Base-by-base conservation (phyloP, 2,888 invertebrate genomes). In the Urechis unicinctus region DNA sequence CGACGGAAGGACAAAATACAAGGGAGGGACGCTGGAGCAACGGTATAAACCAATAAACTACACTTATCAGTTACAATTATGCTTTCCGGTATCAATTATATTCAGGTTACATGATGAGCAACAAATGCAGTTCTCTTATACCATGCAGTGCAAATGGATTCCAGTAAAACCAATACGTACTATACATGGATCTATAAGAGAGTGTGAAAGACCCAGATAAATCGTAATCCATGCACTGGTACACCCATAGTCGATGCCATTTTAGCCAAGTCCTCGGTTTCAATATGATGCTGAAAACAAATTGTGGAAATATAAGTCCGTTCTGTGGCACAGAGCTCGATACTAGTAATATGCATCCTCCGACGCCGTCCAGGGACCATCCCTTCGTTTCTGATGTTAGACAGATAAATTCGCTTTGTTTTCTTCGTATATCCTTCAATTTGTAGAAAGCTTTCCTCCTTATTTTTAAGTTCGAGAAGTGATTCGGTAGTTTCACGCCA, bases 251-350 rank as follows among this genome's bases (percentile, higher is more conserved):
- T 53, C 43, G 59, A 60, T 1, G 74, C 74, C 67, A 72, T 66
- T 58, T 72, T 73, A 1, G 70, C 70, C 24, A 74, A 54, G 0
- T 72, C 74, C 46, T 74, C 74, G 9, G 73, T 74, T 56, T 74
- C 74, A 3, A 74, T 68, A 51, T 72, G 73, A 52, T 71, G 64
- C 2, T 68, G 60, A 50, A 65, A 1, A 70, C 36, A 13, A 61
- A 63, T 22, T 71, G 67, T 2, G 74, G 73, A 57, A 74, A 74
- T 5, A 63, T 57, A 3, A 73, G 62, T 1, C 74, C 74, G 9
- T 67, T 61, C 41, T 62, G 57, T 52, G 73, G 74, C 43, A 66
- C 66, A 21, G 64, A 61, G 1, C 69, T 66, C 47, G 60, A 63
- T 1, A 74, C 59, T 17, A 74, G 56, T 31, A 74, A 53, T 2